Evolutionary conservation across 2,113 vertebrate species (phyloP), one percentile per base, ranked within the genome.

Genomic region (Engystomops pustulosus): DNA sequence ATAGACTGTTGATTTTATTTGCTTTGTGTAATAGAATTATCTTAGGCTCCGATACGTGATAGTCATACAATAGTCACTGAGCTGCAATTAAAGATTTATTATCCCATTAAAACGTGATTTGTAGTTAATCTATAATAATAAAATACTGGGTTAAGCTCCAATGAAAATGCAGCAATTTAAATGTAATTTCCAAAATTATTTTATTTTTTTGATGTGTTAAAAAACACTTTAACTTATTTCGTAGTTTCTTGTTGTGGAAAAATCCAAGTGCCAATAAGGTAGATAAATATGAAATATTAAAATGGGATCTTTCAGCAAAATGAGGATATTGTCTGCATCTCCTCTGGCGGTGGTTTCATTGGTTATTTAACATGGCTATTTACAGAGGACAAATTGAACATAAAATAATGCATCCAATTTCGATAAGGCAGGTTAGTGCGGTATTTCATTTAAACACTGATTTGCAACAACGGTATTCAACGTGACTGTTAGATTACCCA

Each of bases 1-100:
- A 81, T 58, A 38, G 41, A 82, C n/a, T 41, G 69, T 38, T 45
- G 18, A 55, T 74, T 72, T 82, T 72, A 82, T 82, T 55, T 72
- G 80, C 55, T 72, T 25, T 20, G n/a, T 60, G 55, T 82, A 82
- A 72, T 51, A 82, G 49, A 75, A 83, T 83, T 12, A 75, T 75
- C 41, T 65, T 20, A 76, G 20, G 32, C 70, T 72, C 70, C 45
- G 51, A 38, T 38, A 75, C 27, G 41, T 34, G 41, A 58, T 83
- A 83, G 65, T 55, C 62, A 17, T 41, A 55, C 70, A 75, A 65
- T 75, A 62, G 25, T 83, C 72, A 27, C 81, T 49, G 69, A 83
- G 76, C 58, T 41, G 81, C 58, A 62, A 75, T 83, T 75, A 83
- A 83, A 83, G 81, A 83, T 83, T 83, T 83, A 83, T 83, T 83